phyloP scores from a whole-genome alignment of 1,140 invertebrate species.

The Pseudomyrmex pallidus region DNA sequence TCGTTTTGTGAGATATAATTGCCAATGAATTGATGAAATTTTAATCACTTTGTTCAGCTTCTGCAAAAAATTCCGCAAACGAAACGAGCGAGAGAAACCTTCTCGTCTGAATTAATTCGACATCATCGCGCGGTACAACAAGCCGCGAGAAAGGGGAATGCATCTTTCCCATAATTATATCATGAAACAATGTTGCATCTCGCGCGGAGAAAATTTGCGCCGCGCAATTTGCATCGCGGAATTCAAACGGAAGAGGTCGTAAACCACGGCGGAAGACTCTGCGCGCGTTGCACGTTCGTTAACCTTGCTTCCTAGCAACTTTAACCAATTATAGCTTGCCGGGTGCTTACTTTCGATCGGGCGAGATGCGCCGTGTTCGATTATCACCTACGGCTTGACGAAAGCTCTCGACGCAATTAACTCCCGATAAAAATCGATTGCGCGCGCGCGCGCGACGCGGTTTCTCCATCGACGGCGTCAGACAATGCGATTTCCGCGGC shows the following conservation, averaged over 20 bases:
- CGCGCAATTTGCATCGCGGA: conserved; percentile 25
- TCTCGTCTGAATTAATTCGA: not conserved
- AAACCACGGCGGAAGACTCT: not conserved
- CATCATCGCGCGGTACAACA: not conserved
- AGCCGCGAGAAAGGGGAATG: not conserved
- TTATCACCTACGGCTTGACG: conserved; percentile 26
- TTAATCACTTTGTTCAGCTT: not conserved
- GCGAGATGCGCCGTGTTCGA: not conserved
- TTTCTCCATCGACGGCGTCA: not conserved
- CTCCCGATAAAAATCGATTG: not conserved
- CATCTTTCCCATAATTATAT: not conserved
- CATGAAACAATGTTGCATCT: not conserved
- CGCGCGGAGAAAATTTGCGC: not conserved
- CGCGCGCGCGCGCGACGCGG: too few relatives aligned
- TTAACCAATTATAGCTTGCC: conserved; percentile 18
- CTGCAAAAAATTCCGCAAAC: not conserved
- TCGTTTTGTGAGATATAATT: not conserved
- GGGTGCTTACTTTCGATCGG: conserved; percentile 29
- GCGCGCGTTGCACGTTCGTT: conserved; percentile 1
- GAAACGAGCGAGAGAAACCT: conserved; percentile 16
- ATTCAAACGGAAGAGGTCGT: not conserved
- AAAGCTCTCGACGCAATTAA: conserved; percentile 10
- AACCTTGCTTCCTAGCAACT: conserved; percentile 1
- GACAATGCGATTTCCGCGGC: conserved; percentile 25
- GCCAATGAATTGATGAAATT: conserved; percentile 7